These are phyloP conservation scores for Procavia capensis DNA, from an alignment of 2,113 vertebrate genomes.

Conservation along the genomic window DNA sequence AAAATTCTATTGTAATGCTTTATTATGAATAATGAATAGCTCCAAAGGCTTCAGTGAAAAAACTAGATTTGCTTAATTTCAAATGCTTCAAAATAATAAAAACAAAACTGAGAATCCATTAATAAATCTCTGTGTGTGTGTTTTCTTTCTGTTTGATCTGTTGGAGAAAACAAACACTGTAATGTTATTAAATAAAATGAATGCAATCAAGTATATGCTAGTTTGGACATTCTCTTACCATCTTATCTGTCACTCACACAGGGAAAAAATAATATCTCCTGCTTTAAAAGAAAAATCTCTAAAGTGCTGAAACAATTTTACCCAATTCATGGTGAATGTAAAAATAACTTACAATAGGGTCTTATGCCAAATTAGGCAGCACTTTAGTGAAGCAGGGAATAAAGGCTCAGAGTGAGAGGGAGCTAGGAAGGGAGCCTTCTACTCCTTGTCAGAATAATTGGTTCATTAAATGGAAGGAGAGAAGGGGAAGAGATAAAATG, in stretches of 20 bases:
- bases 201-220: conserved; percentile 5
- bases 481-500: conserved; percentile 74
- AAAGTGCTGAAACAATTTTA: conserved; percentile 80
- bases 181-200: conserved; percentile 60
- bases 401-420: conserved; percentile 77
- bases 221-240: conserved; percentile 56
- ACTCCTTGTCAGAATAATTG: conserved; percentile 83
- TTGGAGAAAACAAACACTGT: conserved; percentile 63
- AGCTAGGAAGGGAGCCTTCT: conserved; percentile 73
- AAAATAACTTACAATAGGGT: conserved; percentile 83
- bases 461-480: conserved; percentile 82
- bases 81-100: conserved; percentile 63
- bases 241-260: conserved; percentile 67
- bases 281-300: conserved; percentile 72
- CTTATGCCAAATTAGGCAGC: conserved; percentile 84
- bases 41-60: conserved; percentile 76
- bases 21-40: conserved; percentile 79
- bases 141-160: conserved; percentile 58
- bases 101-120: conserved; percentile 58
- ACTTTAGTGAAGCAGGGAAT: conserved; percentile 81
- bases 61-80: conserved; percentile 67
- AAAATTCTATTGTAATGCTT: conserved; percentile 73
- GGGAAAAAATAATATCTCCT: conserved; percentile 66
- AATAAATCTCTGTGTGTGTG: not conserved
- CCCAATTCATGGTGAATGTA: conserved; percentile 80